Percentiles rank a stretch among this genome's conserved stretches.
Conservation (phyloP, 2,113 vertebrate species). For the Triplophysa tibetana region DNA sequence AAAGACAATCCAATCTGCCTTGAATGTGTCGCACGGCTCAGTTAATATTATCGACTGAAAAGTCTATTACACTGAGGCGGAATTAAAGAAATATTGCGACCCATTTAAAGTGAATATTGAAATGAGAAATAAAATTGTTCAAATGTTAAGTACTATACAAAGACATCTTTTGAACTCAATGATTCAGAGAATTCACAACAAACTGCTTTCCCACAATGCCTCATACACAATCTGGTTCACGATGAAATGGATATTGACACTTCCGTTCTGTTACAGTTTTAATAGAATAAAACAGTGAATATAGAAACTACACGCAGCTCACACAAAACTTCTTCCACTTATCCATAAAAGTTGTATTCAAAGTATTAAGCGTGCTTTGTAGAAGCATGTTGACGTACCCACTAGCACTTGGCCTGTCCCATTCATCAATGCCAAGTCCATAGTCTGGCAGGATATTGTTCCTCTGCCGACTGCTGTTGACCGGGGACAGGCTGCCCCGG, state of each 20-base stretch:
- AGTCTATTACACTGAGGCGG: background rate
- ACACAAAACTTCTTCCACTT: background rate
- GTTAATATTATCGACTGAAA: background rate
- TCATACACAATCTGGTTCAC: background rate
- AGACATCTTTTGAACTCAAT: background rate
- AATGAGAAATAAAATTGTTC: background rate
- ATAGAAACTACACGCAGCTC: no score
- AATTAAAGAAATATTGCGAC: background rate
- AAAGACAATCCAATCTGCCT: background rate
- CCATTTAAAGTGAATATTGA: constrained; percentile 6
- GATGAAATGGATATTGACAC: constrained; percentile 12
- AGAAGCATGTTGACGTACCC: constrained; percentile 72
- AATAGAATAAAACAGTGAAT: background rate
- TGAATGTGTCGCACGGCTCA: background rate
- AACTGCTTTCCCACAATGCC: background rate
- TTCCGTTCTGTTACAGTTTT: no score
- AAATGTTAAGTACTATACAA: background rate
- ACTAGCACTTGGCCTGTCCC: constrained; percentile 84
- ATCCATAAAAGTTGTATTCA: background rate
- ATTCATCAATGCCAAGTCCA: constrained; percentile 88
- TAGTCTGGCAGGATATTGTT: constrained; percentile 84
- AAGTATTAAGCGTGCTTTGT: background rate
- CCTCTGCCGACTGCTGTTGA: constrained; percentile 73
- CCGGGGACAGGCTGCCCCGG: constrained; percentile 81
- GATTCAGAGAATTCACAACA: constrained; percentile 2